Percentiles rank a stretch among this genome's conserved stretches.
Conservation (phyloP, 2,888 invertebrate genomes). For the Andrena trimmerana region DNA sequence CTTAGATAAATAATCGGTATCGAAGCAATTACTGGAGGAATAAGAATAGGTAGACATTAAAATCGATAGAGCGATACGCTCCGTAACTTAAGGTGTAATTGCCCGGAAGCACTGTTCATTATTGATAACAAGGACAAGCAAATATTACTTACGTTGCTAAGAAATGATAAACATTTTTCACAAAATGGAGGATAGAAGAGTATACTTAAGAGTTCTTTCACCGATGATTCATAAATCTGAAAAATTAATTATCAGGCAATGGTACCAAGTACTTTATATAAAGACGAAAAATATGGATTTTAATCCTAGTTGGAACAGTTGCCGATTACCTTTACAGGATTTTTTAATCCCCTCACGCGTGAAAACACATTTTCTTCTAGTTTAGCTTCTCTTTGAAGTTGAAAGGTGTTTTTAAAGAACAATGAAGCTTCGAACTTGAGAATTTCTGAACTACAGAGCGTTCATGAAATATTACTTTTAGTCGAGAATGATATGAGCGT, state of each 20-base stretch:
- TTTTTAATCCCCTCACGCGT: not conserved
- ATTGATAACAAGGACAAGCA: constrained; percentile 3
- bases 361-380: not conserved
- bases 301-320: not conserved
- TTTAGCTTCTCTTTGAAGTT: not conserved
- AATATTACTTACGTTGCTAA: not conserved
- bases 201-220: not conserved
- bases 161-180: not conserved
- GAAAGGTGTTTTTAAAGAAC: not conserved
- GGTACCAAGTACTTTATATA: too few species aligned
- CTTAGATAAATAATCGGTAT: not conserved
- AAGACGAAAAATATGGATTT: too few species aligned
- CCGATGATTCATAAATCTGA: too few species aligned
- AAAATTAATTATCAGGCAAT: not conserved
- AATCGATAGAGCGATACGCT: constrained; percentile 32
- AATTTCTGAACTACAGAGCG: not conserved
- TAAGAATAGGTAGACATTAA: not conserved
- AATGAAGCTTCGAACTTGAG: not conserved
- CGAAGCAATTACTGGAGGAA: constrained; percentile 22
- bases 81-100: constrained; percentile 25
- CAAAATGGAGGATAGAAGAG: not conserved
- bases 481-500: not conserved
- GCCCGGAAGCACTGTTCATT: constrained; percentile 5
- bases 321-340: not conserved
- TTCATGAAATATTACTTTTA: constrained; percentile 35